Evolutionary conservation across 1,140 invertebrate genomes (phyloP).

Genomic region (Hylyphantes graminicola): DNA sequence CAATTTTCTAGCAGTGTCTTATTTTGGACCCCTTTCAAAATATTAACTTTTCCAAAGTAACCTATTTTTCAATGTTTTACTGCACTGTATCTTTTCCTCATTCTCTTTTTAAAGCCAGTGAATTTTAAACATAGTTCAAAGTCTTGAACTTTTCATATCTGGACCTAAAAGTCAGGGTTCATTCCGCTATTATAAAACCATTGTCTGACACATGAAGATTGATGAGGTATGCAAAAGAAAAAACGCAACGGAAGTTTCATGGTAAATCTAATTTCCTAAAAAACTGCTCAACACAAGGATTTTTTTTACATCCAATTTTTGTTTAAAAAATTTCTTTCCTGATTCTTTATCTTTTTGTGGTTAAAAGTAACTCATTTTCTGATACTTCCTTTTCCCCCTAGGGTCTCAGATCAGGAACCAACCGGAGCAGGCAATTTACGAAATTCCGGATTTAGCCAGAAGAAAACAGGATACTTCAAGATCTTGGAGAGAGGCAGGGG

Average conservation of each 20-base stretch:
- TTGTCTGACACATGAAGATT: constrained; percentile 37
- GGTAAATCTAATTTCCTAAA: constrained; percentile 37
- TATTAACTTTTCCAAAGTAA: too few relatives aligned
- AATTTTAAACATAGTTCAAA: too few relatives aligned
- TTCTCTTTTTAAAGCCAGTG: too few relatives aligned
- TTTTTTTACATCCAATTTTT: constrained; percentile 1
- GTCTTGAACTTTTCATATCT: too few relatives aligned
- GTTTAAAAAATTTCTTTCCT: constrained; percentile 2
- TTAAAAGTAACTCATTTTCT: constrained; percentile 15
- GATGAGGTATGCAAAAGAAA: constrained; percentile 21
- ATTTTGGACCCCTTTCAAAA: too few relatives aligned
- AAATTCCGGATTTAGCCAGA: constrained; percentile 45
- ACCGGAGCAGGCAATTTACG: constrained; percentile 54
- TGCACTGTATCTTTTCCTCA: too few relatives aligned
- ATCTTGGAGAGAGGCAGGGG: constrained; percentile 45
- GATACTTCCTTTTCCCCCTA: not conserved
- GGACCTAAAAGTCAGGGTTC: constrained; percentile 5
- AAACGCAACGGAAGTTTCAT: constrained; percentile 7
- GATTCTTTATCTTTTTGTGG: not conserved
- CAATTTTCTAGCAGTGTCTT: too few relatives aligned
- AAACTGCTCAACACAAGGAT: not conserved
- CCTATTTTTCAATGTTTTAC: too few relatives aligned
- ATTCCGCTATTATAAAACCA: constrained; percentile 19
- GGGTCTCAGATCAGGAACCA: constrained; percentile 33
- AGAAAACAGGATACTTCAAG: constrained; percentile 42